Conservation (phyloP, 2,797 vertebrate species). For the Rousettus madagascariensis region DNA sequence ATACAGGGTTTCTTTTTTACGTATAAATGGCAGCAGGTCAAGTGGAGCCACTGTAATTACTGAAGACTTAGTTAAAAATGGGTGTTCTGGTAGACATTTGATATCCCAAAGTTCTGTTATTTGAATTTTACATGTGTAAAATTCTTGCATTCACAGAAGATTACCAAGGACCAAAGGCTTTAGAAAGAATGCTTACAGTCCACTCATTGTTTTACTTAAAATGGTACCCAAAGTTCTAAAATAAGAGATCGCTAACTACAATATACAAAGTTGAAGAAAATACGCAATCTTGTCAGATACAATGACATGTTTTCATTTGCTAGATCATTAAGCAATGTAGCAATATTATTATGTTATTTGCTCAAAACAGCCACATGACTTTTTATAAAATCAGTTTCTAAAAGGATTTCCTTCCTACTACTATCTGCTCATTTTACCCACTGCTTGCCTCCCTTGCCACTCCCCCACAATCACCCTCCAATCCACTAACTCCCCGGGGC, state of each 20-base stretch:
- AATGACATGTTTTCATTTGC: neutral
- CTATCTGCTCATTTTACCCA: neutral
- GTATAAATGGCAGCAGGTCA: neutral
- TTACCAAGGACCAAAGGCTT: conserved; percentile 8
- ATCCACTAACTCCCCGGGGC: neutral
- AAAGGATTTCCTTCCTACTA: neutral
- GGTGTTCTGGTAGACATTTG: neutral
- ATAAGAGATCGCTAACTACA: neutral
- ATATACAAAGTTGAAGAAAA: conserved; percentile 27
- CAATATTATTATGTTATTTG: neutral
- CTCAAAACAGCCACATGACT: neutral
- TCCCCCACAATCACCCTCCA: neutral
- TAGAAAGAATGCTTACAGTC: conserved; percentile 1
- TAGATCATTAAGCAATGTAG: neutral
- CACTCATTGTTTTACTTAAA: conserved; percentile 6
- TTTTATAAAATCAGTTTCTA: neutral
- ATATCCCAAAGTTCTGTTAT: neutral
- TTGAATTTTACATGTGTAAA: conserved; percentile 42
- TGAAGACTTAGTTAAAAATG: conserved; percentile 24
- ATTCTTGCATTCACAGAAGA: neutral
- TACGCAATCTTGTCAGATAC: neutral
- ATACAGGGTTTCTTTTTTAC: neutral
- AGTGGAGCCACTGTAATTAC: neutral
- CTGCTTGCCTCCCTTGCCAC: neutral
- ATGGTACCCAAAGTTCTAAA: neutral